Percentiles rank a stretch among this genome's conserved stretches.
Evolutionary conservation across 2,797 vertebrate genomes (phyloP).

Genomic region (Steatocranus sp.): DNA sequence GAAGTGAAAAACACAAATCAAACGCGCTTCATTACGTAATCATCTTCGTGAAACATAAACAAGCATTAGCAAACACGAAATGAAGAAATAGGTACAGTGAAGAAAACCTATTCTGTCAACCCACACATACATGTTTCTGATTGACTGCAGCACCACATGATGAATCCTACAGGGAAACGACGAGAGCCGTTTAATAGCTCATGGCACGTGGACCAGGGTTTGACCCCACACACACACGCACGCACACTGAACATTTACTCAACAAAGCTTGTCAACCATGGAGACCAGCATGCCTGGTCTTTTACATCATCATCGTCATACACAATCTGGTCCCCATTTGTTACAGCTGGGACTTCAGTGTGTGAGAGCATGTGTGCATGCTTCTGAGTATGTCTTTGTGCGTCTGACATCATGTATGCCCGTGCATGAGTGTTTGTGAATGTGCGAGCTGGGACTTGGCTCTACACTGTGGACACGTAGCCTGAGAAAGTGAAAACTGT

Average conservation of each 20-base stretch:
- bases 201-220: slow-evolving; percentile 28
- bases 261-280: slow-evolving; percentile 69
- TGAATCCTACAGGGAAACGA: slow-evolving; percentile 7
- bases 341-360: slow-evolving; percentile 69
- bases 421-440: not conserved
- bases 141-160: slow-evolving; percentile 13
- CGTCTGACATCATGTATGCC: slow-evolving; percentile 35
- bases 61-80: not conserved
- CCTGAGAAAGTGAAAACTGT: slow-evolving; percentile 35
- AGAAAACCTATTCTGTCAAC: not conserved
- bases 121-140: not conserved
- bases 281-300: slow-evolving; percentile 72
- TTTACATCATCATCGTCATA: slow-evolving; percentile 69
- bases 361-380: slow-evolving; percentile 9
- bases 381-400: slow-evolving; percentile 13
- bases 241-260: slow-evolving; percentile 64
- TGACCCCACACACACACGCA: slow-evolving; percentile 16
- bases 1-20: not conserved
- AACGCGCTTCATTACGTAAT: not conserved
- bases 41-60: not conserved
- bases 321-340: slow-evolving; percentile 77
- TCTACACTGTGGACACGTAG: slow-evolving; percentile 14
- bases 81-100: not conserved
- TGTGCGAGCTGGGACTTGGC: slow-evolving; percentile 25
- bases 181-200: slow-evolving; percentile 24